Evolutionary conservation across 1,140 invertebrate species (phyloP).

Genomic region (Prorops nasuta): DNA sequence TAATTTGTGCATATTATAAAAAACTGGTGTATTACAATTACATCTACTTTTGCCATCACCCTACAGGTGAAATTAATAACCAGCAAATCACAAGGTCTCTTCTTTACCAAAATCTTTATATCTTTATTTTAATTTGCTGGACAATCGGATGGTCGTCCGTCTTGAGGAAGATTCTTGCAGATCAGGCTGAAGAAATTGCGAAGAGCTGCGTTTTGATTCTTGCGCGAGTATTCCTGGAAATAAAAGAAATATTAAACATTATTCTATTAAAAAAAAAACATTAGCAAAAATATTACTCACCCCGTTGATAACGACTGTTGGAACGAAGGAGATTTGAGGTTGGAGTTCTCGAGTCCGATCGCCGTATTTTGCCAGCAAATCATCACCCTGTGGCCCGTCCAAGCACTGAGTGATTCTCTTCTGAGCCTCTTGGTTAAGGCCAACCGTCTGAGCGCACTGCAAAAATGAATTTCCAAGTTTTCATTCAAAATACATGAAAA

Average conservation of each 20-base stretch:
- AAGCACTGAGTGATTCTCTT: constrained; percentile 51
- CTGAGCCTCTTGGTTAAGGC: constrained; percentile 41
- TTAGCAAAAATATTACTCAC: constrained; percentile 28
- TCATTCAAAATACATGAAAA: no score
- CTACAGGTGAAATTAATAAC: no score
- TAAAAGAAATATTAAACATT: not conserved
- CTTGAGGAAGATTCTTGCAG: not conserved
- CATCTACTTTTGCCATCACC: no score
- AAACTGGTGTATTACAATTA: no score
- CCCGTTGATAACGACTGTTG: constrained; percentile 61
- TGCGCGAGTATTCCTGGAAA: not conserved
- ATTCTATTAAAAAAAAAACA: not conserved
- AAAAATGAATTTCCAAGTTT: no score
- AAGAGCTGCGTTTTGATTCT: not conserved
- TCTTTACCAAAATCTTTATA: no score
- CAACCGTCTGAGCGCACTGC: constrained; percentile 55
- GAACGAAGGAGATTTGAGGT: constrained; percentile 61
- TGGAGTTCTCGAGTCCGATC: constrained; percentile 57
- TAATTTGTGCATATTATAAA: no score
- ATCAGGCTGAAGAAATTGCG: not conserved
- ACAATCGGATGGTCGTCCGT: no score
- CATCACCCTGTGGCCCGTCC: constrained; percentile 39
- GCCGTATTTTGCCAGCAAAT: constrained; percentile 59
- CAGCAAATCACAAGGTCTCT: no score
- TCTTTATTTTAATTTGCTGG: no score